Conservation (phyloP, 2,888 invertebrate species). For the Papilio protenor region DNA sequence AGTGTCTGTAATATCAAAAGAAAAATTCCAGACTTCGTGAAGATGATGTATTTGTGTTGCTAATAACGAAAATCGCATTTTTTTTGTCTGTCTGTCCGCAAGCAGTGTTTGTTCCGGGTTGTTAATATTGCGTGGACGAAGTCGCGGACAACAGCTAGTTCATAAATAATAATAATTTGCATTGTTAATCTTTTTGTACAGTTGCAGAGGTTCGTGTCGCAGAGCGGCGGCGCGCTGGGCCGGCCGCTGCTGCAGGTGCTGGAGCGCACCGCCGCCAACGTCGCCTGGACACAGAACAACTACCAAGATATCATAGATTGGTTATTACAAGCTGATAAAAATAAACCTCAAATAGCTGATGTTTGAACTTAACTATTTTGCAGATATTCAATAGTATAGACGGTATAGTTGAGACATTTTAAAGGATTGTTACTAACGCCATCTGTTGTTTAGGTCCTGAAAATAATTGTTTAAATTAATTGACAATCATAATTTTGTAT, state of each 20-base stretch:
- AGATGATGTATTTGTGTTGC: too few relatives aligned
- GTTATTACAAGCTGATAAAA: constrained; percentile 79
- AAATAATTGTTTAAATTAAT: background rate
- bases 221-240: constrained; percentile 87
- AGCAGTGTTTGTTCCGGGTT: too few relatives aligned
- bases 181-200: constrained; percentile 60
- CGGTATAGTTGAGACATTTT: background rate
- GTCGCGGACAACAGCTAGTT: too few relatives aligned
- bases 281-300: constrained; percentile 92
- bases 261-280: constrained; percentile 91
- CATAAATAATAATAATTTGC: too few relatives aligned
- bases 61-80: too few relatives aligned
- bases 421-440: too few relatives aligned
- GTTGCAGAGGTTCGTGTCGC: constrained; percentile 87
- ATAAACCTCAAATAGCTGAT: constrained; percentile 48
- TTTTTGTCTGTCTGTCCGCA: too few relatives aligned
- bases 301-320: constrained; percentile 90
- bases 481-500: too few relatives aligned
- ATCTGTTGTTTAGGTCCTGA: background rate
- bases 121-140: too few relatives aligned
- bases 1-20: too few relatives aligned
- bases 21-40: too few relatives aligned
- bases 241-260: constrained; percentile 91
- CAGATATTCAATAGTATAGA: too few relatives aligned
- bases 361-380: constrained; percentile 38